A percentile compares a stretch with the other conserved stretches of the same genome.
Evolutionary conservation across 2,113 vertebrate genomes (phyloP).

Genomic region (Sinocyclocheilus anshuiensis): DNA sequence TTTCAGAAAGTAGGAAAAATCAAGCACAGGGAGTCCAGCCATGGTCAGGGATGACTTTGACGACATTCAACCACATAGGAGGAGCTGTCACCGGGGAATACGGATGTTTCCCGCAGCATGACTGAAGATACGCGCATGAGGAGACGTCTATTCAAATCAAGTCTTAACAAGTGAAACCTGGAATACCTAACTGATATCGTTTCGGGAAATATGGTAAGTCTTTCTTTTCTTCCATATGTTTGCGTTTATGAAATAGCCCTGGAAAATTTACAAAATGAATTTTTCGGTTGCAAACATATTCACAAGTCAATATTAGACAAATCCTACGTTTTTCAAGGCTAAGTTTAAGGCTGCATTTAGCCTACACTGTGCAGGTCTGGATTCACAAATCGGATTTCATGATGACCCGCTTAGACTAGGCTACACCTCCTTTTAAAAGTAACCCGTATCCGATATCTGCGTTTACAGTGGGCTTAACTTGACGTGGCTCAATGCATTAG

Average conservation of each 20-base stretch:
- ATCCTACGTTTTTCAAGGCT: neutral
- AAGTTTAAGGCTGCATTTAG: neutral
- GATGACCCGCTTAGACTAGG: too few species aligned
- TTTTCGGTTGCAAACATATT: neutral
- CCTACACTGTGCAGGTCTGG: too few species aligned
- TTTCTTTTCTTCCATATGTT: neutral
- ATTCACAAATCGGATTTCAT: too few species aligned
- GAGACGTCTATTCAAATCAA: neutral
- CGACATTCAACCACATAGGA: neutral
- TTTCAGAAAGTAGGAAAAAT: conserved; percentile 5
- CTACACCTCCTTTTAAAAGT: too few species aligned
- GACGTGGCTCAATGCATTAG: too few species aligned
- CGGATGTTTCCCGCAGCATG: conserved; percentile 11
- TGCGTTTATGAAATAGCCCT: neutral
- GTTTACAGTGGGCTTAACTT: too few species aligned
- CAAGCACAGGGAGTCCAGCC: conserved; percentile 1
- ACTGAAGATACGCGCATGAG: conserved; percentile 24
- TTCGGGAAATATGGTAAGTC: conserved; percentile 1
- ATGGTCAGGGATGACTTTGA: conserved; percentile 30
- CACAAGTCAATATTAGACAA: neutral
- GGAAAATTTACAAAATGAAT: neutral
- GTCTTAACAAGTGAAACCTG: conserved; percentile 34
- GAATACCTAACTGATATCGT: neutral
- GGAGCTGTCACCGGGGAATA: neutral
- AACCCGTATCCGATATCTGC: too few species aligned